Evolutionary conservation across 1,140 invertebrate genomes (phyloP), one percentile per base, ranked within the genome.

Genomic region (Cotesia glomerata): DNA sequence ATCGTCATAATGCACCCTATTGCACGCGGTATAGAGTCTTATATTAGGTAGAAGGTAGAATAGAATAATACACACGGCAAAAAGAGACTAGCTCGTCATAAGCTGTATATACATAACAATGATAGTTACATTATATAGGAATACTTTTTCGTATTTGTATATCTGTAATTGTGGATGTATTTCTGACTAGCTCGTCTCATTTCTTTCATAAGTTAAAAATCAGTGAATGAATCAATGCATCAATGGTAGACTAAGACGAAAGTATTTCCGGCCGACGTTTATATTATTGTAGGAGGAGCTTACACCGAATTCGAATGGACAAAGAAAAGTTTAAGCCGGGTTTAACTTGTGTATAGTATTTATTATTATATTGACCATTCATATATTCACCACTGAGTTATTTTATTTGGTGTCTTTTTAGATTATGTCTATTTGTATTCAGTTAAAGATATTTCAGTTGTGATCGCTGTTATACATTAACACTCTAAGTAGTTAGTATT

Each of bases 201-300:
- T 63, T 66, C 39, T 45, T 45, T 45, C 39, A 45, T 45, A 45
- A 45, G 39, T 11, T 45, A 45, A 45, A 45, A 45, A 45, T 45
- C 7, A 9, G 11, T 45, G 39, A 45, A 45, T 45, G 39, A 58
- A 58, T 18, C 52, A 14, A 63, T 70, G 69, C 71, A 51, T 66
- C 71, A 54, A 67, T 72, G 66, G 26, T 26, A 26, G 3, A 26
- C 34, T 74, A 54, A 68, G 69, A 35, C 54, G 49, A 74, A 72
- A 74, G 75, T 76, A 74, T 76, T 76, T 76, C 75, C 75, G 75
- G 72, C 74, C 16, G 16, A 58, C 5, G 56, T 58, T 9, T 58
- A 18, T 59, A 14, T 35, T 45, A 71, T 36, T 56, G 72, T 36
- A 59, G 72, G 65, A 64, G 65, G 36, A 52, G 49, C 16, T 59